Evolutionary conservation across 2,113 vertebrate species (phyloP), one percentile per base, ranked within the genome.

Genomic region (Ariopsis seemanni): DNA sequence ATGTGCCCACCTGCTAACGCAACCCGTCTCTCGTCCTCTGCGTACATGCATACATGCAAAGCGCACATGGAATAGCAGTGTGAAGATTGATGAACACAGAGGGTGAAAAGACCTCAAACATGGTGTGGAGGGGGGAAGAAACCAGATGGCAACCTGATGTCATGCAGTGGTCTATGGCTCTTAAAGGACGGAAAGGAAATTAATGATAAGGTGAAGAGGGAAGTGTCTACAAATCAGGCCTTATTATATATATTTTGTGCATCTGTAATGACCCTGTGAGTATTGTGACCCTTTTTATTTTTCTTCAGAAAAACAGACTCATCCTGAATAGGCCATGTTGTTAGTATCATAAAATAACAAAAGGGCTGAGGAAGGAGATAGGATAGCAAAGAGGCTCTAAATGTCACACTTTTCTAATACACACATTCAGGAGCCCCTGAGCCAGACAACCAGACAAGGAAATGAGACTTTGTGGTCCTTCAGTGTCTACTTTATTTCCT

Each of bases 381-480:
- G 77, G 63, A 52, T 87, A 87, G 57, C 87, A 91, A 89, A 62
- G 72, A 91, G 83, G 85, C 85, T 90, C 71, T 71, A 91, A 91
- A 93, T 88, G 75, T 94, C 92, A 92, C 94, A 93, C 93, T 81
- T n/a, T 80, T n/a, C 85, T 84, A 60, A 77, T 30, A 86, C 81
- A 90, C 82, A 86, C 85, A 89, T 62, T 74, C 25, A 34, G 50
- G 22, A 79, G 71, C 62, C 65, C 88, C 88, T 57, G 22, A 89
- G 65, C 71, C 58, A 89, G 80, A 89, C 84, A 67, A 17, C 78
- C 72, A 89, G 85, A 85, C 80, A 78, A 60, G 82, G 84, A 90
- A 85, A 78, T 65, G 89, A 84, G 79, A 87, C 34, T 48, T 60
- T 87, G 79, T 52, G 79, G 84, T 86, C 20, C 60, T 25, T 78